These are phyloP conservation scores for Myodes glareolus DNA, from an alignment of 2,113 vertebrate genomes.

Conservation along the genomic window DNA sequence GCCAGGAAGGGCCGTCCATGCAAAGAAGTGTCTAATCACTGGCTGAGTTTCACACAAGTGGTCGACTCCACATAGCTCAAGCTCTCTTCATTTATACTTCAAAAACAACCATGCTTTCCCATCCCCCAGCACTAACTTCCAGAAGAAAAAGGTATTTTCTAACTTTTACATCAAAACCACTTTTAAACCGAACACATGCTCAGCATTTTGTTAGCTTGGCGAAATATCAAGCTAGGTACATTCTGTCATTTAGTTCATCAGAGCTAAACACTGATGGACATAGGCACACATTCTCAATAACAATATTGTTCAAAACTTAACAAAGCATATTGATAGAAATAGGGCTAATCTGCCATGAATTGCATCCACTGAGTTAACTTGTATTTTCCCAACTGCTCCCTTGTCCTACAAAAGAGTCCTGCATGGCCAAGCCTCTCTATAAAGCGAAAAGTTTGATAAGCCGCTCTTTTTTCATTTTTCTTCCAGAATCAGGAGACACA, in stretches of 20 bases:
- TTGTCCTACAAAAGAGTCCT: neutral
- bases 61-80: neutral
- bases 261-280: neutral
- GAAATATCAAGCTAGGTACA: neutral
- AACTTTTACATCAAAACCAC: neutral
- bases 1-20: neutral
- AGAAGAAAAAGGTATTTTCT: neutral
- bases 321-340: neutral
- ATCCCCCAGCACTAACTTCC: neutral
- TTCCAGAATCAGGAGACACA: neutral
- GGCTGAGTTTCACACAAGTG: neutral
- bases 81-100: neutral
- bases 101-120: neutral
- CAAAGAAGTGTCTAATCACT: neutral
- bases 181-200: neutral
- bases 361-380: neutral
- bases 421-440: neutral
- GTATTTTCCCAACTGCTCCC: neutral
- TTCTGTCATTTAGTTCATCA: neutral
- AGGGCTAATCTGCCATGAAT: neutral
- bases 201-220: neutral
- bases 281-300: neutral
- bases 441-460: neutral
- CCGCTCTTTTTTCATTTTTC: neutral
- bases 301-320: neutral